phyloP scores from a whole-genome alignment of 2,113 vertebrate genomes.

The Protomyctophum bolini region DNA sequence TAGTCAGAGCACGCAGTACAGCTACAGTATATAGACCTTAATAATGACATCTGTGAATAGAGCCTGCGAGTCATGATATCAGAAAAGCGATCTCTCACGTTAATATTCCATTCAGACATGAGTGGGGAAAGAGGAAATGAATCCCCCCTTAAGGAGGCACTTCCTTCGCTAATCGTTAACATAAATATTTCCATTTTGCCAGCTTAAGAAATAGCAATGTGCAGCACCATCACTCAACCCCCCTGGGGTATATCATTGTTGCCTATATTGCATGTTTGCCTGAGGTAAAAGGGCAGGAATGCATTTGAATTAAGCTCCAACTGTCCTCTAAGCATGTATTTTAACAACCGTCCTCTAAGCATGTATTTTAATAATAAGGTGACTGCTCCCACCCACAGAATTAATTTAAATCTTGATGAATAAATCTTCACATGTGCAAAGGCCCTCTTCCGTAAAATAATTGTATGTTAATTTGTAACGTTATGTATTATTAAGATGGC shows the following conservation, averaged over 20 bases:
- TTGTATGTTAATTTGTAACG: constrained; percentile 26
- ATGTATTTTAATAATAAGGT: constrained; percentile 29
- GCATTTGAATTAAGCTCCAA: constrained; percentile 15
- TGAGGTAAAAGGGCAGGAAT: constrained; percentile 22
- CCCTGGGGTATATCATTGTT: constrained; percentile 31
- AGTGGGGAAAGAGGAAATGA: constrained; percentile 35
- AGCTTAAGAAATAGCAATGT: constrained; percentile 50
- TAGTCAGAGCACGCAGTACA: constrained; percentile 21
- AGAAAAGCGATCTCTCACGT: constrained; percentile 60
- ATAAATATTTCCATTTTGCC: constrained; percentile 59
- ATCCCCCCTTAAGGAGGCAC: constrained; percentile 50
- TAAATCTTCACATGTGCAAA: neutral
- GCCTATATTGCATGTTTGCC: constrained; percentile 17
- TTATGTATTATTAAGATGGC: constrained; percentile 9
- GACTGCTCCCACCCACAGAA: constrained; percentile 32
- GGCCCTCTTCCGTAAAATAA: constrained; percentile 24
- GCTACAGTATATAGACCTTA: constrained; percentile 23
- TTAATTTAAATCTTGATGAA: constrained; percentile 46
- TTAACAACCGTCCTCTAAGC: constrained; percentile 42
- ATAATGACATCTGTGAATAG: constrained; percentile 50
- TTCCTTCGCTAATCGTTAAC: constrained; percentile 60
- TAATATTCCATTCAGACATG: constrained; percentile 63
- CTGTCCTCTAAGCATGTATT: neutral
- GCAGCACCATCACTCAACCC: neutral
- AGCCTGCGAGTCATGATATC: constrained; percentile 41